Base-by-base conservation (phyloP, 2,888 invertebrate genomes). In the Polymixis lichenea region DNA sequence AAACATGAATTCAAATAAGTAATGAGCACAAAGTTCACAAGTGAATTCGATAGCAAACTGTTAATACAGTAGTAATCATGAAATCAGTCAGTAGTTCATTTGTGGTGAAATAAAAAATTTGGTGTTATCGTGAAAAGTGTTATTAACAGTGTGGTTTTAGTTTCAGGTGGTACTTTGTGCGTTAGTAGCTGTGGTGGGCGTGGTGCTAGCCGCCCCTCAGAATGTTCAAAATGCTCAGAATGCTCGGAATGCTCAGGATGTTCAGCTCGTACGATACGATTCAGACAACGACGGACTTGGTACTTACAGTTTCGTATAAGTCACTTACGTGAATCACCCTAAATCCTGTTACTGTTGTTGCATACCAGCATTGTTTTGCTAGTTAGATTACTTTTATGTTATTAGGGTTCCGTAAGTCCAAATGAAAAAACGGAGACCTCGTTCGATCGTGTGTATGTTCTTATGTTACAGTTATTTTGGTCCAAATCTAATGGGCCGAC, bases 111-210 rank as follows among this genome's bases (percentile, higher is more conserved):
- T 84, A 75, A 84, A 58, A 58, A n/a, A 56, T 8, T 22, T 25
- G n/a, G 58, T 83, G 51, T 60, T 66, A 5, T 66, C 19, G 73
- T 83, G 69, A 64, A 78, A 61, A 77, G 71, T 76, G 78, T 64
- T 69, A 15, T 22, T 77, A 75, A 78, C 28, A 78, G 72, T 84
- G 86, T 76, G 71, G 55, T 87, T 87, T 84, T 87, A 72, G 38
- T 87, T 93, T 84, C 92, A 95, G 95, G 91, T 97, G 90, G 93
- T 97, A 88, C 88, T 95, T 75, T 90, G 94, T 87, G 91, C 91
- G 77, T 88, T 96, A 79, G 89, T 96, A 77, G 95, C 94, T 60
- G 89, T 90, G n/a, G 93, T 88, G 65, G 85, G 58, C 89, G 22
- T 38, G 25, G 53, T 55, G 38, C 3, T 38, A 25, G 94, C 95